Base-by-base conservation (phyloP, 2,113 vertebrate species). In the Anguilla japonica region DNA sequence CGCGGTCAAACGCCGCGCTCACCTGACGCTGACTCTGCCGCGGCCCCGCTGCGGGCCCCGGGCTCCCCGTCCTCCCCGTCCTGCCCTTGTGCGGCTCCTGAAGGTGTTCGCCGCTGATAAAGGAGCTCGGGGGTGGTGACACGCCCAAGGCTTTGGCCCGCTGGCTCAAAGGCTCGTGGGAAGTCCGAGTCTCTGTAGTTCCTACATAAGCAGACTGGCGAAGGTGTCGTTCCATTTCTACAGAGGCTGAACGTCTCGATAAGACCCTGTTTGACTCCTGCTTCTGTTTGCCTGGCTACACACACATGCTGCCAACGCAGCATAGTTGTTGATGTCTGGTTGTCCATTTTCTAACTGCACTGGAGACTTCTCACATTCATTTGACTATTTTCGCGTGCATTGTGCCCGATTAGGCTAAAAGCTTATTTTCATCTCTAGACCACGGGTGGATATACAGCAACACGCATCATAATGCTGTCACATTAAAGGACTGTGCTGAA, bases 51-150 rank as follows among this genome's bases (percentile, higher is more conserved):
- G 16, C 22, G 26, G 81, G 14, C 39, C 13, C 79, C 80, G 85
- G 46, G 87, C 82, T 80, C 83, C 43, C 34, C 39, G 83, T 86
- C 82, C 26, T 15, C 79, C 75, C 71, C 39, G 83, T 86, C 82
- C 22, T 80, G 41, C 29, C 67, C n/a, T 40, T 50, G 87, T 18
- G 26, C 83, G 41, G 80, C 43, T 39, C 53, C 81, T 84, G 26
- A 83, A 88, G 53, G 46, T 85, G 43, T 81, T 79, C 41, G 56
- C 56, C 63, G 75, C 57, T 60, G 63, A 87, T 84, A 56, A 87
- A 46, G 63, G 16, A 82, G 71, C 22, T n/a, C 29, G 4, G 41
- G 16, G 71, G 8, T 22, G 41, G 34, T 43, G 39, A 71, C 41
- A 79, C 60, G 67, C 71, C 41, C 79, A 15, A 7, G 26, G 63